Conservation (phyloP, 2,888 invertebrate genomes). For the Phytoseiulus persimilis region DNA sequence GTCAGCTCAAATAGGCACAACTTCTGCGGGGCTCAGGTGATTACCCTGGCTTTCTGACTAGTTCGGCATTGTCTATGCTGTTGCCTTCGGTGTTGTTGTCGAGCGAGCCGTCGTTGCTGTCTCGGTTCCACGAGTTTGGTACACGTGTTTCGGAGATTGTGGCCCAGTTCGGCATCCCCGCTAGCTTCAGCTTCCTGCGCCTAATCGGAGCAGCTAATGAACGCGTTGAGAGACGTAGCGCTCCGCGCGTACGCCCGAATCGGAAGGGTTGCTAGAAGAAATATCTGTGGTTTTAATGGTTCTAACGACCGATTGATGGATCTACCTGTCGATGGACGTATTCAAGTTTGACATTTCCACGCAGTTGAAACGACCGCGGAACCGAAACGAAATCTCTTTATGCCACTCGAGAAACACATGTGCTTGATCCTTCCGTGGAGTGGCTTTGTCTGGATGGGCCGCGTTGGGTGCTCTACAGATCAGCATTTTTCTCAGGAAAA, state of each 20-base stretch:
- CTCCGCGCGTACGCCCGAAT: background rate
- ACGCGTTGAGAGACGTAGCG: background rate
- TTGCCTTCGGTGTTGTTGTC: background rate
- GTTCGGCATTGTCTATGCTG: background rate
- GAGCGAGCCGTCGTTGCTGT: background rate
- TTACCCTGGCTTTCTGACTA: too few relatives aligned
- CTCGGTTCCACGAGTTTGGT: background rate
- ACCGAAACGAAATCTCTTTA: background rate
- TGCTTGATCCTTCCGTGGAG: background rate
- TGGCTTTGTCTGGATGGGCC: background rate
- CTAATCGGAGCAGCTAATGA: background rate
- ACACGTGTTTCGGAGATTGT: background rate
- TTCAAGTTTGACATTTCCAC: background rate
- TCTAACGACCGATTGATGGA: background rate
- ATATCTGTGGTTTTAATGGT: background rate
- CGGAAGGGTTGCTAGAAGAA: background rate
- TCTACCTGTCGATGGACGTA: background rate
- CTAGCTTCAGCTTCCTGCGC: background rate
- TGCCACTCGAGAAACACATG: background rate
- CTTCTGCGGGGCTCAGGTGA: too few relatives aligned
- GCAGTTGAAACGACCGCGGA: background rate
- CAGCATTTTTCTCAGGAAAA: background rate
- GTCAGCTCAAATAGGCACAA: too few relatives aligned
- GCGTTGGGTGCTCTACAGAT: background rate
- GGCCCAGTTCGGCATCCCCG: background rate